Evolutionary conservation across 2,888 invertebrate species (phyloP).

Genomic region (Caenorhabditis parvicauda): DNA sequence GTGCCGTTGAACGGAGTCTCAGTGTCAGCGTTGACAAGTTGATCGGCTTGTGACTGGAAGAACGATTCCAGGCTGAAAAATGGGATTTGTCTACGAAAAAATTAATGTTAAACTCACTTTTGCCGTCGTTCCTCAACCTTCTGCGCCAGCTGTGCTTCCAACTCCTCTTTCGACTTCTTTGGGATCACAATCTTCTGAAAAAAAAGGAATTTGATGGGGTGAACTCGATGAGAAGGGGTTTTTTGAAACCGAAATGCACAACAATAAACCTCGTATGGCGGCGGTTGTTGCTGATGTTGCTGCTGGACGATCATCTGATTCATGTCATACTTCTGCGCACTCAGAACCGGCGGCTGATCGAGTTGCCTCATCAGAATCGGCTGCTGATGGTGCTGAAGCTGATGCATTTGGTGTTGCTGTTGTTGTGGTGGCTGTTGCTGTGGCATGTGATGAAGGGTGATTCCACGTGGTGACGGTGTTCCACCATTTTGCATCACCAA

Average conservation of each 20-base stretch:
- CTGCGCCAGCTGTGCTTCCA: conserved; percentile 2
- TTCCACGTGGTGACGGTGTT: not conserved
- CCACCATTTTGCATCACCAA: not conserved
- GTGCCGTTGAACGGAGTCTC: conserved; percentile 18
- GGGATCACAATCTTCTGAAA: not conserved
- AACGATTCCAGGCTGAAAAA: conserved; percentile 7
- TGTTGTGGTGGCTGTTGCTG: conserved; percentile 3
- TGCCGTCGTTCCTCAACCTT: not conserved
- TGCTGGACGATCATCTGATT: conserved; percentile 10
- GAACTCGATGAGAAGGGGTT: too few relatives aligned
- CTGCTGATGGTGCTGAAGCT: conserved; percentile 5
- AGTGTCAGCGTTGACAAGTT: conserved; percentile 14
- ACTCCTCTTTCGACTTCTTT: not conserved
- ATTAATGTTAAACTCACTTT: not conserved
- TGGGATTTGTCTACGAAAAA: not conserved
- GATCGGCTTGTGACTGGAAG: conserved; percentile 4
- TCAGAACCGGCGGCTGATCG: conserved; percentile 9
- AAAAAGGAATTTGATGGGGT: too few relatives aligned
- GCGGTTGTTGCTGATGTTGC: conserved; percentile 5
- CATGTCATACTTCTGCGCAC: conserved; percentile 8
- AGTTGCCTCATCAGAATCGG: conserved; percentile 8
- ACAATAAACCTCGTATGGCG: not conserved
- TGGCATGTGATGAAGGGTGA: conserved; percentile 1
- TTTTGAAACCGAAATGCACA: too few relatives aligned
- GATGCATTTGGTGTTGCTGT: not conserved